Evolutionary conservation across 2,888 invertebrate species (phyloP).

Genomic region (Drosophila stalkeri): DNA sequence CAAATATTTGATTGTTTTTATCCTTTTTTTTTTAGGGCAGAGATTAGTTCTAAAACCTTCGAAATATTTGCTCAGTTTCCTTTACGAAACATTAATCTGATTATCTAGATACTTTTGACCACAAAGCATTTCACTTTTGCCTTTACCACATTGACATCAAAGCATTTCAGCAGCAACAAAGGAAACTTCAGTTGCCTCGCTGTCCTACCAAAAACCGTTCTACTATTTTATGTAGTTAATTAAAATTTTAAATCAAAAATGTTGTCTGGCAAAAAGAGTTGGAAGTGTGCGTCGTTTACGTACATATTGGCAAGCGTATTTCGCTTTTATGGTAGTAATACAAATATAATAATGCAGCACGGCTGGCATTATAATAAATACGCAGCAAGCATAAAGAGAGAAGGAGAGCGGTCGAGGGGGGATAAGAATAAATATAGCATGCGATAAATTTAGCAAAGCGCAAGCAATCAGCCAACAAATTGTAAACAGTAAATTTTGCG

Average conservation of each 20-base stretch:
- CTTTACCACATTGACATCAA: background rate
- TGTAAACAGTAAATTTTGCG: slow-evolving; percentile 74
- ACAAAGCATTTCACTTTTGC: background rate
- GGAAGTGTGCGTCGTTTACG: background rate
- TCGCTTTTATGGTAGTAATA: slow-evolving; percentile 45
- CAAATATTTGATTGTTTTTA: too few relatives aligned
- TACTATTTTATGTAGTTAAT: slow-evolving; percentile 56
- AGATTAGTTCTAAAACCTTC: background rate
- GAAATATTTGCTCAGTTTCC: background rate
- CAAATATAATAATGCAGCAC: slow-evolving; percentile 70
- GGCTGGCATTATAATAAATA: slow-evolving; percentile 71
- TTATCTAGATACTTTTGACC: background rate
- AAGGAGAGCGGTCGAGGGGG: background rate
- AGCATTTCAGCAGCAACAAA: background rate
- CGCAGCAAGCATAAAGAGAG: slow-evolving; percentile 23
- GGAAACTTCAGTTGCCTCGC: background rate
- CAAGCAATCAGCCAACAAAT: slow-evolving; percentile 78
- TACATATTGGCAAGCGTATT: slow-evolving; percentile 10
- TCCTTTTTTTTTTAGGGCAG: background rate
- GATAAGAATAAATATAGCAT: slow-evolving; percentile 60
- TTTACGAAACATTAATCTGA: background rate
- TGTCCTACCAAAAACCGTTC: background rate
- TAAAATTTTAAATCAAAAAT: slow-evolving; percentile 52
- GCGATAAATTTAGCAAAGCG: slow-evolving; percentile 74
- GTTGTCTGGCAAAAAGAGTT: slow-evolving; percentile 1